phyloP scores from a whole-genome alignment of 2,888 invertebrate genomes.

The Ganaspis brasiliensis region DNA sequence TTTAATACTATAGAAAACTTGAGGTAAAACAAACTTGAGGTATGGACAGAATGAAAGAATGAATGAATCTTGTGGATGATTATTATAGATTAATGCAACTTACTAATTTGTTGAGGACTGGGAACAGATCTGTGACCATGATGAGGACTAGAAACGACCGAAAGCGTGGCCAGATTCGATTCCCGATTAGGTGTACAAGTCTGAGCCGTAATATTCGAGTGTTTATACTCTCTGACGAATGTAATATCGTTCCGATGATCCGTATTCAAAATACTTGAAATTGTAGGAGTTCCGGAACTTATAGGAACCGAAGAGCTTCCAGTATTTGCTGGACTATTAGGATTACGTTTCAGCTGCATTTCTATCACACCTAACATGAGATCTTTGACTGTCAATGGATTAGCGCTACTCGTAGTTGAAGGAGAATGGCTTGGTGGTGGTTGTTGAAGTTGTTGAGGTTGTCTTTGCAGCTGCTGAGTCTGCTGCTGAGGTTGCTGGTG shows the following conservation, averaged over 20 bases:
- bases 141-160: conserved; percentile 83
- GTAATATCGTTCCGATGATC: conserved; percentile 82
- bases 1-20: no score
- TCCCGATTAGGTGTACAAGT: conserved; percentile 74
- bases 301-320: conserved; percentile 74
- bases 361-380: conserved; percentile 92
- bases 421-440: conserved; percentile 78
- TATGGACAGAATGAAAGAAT: not conserved
- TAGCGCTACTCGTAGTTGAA: conserved; percentile 78
- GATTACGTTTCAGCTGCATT: conserved; percentile 86
- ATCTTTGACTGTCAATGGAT: conserved; percentile 90
- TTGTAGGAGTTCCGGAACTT: conserved; percentile 83
- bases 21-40: no score
- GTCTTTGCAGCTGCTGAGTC: conserved; percentile 74
- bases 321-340: conserved; percentile 81
- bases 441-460: conserved; percentile 62
- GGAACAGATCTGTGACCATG: conserved; percentile 76
- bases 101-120: conserved; percentile 78
- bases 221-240: conserved; percentile 82
- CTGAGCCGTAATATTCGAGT: conserved; percentile 71
- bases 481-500: conserved; percentile 81
- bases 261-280: conserved; percentile 84
- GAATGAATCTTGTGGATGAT: no score
- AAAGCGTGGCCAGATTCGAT: conserved; percentile 84
- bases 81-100: conserved; percentile 43